Conservation (phyloP, 2,113 vertebrate genomes). For the Eurystomus gularis region DNA sequence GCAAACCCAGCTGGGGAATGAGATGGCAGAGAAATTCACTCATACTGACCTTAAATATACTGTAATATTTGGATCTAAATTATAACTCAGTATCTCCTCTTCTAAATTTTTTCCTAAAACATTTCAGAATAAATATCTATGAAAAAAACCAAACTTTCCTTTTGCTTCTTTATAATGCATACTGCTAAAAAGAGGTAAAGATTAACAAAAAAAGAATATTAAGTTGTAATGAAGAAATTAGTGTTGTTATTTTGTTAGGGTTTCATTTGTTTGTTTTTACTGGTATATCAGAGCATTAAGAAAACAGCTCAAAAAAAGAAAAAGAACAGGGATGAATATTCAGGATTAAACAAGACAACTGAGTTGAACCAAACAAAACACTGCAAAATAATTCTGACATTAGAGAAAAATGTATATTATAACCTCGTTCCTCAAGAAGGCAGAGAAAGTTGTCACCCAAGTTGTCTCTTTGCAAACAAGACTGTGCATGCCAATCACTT, state of each 20-base stretch:
- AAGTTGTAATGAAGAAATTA: background rate
- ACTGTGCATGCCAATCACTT: fast-evolving
- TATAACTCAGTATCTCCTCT: background rate
- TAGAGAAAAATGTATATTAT: background rate
- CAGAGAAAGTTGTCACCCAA: background rate
- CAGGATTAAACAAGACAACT: background rate
- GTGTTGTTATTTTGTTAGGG: background rate
- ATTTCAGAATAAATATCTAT: background rate
- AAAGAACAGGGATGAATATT: background rate
- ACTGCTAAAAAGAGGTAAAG: background rate
- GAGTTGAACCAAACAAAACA: background rate
- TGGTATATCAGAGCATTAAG: background rate
- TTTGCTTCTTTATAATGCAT: background rate
- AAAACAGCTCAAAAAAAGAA: background rate
- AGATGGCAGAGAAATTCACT: background rate
- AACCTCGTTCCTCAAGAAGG: background rate
- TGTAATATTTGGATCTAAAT: background rate
- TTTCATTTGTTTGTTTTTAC: background rate
- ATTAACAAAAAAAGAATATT: background rate
- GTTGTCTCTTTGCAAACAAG: background rate
- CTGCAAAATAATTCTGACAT: background rate
- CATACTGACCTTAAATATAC: background rate
- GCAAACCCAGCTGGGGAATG: background rate
- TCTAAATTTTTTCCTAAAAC: background rate
- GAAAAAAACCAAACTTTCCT: background rate